A percentile compares a stretch with the other conserved stretches of the same genome.
Evolutionary conservation across 2,888 invertebrate species (phyloP).

Genomic region (Stomorhina lunata): DNA sequence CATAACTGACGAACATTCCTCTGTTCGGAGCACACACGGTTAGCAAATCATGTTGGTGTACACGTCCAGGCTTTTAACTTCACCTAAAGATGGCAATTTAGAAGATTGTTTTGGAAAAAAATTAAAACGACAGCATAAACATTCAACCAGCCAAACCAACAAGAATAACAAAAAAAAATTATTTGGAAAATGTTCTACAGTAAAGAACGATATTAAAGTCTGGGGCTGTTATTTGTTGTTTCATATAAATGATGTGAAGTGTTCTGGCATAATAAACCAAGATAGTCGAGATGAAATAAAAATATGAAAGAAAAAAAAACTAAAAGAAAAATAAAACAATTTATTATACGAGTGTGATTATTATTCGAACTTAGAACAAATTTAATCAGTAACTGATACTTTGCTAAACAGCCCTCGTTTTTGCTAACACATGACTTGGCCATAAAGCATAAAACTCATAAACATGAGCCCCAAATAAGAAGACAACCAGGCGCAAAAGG

Average conservation of each 20-base stretch:
- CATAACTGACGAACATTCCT: background rate
- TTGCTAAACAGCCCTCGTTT: constrained; percentile 9
- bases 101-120: background rate
- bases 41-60: background rate
- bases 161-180: too few relatives aligned
- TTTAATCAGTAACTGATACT: background rate
- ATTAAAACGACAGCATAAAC: background rate
- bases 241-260: background rate
- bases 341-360: background rate
- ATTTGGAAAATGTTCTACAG: too few relatives aligned
- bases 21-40: background rate
- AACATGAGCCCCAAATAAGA: constrained; percentile 7
- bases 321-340: constrained; percentile 2
- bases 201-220: too few relatives aligned
- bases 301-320: background rate
- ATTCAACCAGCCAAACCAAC: too few relatives aligned
- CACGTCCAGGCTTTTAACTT: constrained; percentile 5
- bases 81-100: constrained; percentile 14
- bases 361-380: background rate
- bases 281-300: background rate
- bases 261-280: background rate
- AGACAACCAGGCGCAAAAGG: constrained; percentile 38
- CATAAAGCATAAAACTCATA: constrained; percentile 42
- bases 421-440: background rate
- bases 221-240: background rate